Conservation (phyloP, 2,113 vertebrate species). For the Rhinoptilus africanus region DNA sequence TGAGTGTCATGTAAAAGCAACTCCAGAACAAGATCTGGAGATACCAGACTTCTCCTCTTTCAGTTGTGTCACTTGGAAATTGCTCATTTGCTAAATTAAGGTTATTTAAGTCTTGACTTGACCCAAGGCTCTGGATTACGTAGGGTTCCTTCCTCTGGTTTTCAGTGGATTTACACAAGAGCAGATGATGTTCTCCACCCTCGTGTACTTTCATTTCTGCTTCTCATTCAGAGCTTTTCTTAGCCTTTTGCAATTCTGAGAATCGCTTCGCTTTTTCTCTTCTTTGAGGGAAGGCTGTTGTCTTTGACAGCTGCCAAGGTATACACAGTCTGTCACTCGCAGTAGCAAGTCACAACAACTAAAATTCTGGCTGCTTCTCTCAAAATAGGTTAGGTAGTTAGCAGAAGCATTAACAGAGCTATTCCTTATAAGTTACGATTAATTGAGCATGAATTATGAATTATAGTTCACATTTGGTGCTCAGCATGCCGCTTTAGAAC, state of each 20-base stretch:
- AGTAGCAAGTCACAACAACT: neutral
- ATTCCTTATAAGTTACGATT: constrained; percentile 19
- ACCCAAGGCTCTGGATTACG: neutral
- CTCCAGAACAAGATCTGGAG: neutral
- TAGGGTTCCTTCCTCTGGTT: neutral
- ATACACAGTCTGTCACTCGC: neutral
- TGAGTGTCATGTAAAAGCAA: neutral
- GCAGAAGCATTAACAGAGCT: neutral
- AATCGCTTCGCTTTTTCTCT: neutral
- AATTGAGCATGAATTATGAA: constrained; percentile 14
- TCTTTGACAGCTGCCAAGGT: constrained; percentile 11
- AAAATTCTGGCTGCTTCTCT: neutral
- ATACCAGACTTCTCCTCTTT: neutral
- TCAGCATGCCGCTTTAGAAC: neutral
- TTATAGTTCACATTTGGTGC: neutral
- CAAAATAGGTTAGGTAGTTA: neutral
- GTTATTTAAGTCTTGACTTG: neutral
- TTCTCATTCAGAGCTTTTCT: neutral
- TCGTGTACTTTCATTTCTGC: neutral
- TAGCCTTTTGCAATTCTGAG: neutral
- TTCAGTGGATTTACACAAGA: neutral
- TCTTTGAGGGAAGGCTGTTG: neutral
- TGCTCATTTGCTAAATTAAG: neutral
- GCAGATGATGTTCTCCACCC: neutral
- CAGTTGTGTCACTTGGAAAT: neutral